These are phyloP conservation scores for Noctua pronuba DNA, from an alignment of 2,888 invertebrate species.

Conservation along the genomic window DNA sequence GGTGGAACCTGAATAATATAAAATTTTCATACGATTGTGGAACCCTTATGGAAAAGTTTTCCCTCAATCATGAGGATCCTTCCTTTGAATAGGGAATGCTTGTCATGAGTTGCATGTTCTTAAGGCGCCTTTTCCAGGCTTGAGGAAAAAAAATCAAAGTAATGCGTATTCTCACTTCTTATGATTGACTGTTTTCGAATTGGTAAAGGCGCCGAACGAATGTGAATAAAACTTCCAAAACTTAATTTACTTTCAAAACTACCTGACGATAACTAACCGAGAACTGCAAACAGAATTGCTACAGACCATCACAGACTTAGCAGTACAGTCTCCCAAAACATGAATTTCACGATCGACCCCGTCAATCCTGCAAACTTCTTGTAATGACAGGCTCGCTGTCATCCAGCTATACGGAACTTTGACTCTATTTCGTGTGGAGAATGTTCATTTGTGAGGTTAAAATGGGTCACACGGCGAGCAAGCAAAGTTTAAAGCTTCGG, in stretches of 20 bases:
- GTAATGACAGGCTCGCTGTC: constrained; percentile 51
- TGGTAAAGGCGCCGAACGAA: not conserved
- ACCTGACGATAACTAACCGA: not conserved
- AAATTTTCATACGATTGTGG: constrained; percentile 47
- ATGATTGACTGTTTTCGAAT: not conserved
- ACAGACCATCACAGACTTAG: not conserved
- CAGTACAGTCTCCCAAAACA: not conserved
- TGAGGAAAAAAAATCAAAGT: constrained; percentile 8
- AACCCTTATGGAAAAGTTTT: constrained; percentile 51
- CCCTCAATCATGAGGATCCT: constrained; percentile 34
- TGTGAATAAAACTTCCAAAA: not conserved
- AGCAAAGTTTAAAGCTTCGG: constrained; percentile 51
- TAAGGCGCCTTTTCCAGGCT: constrained; percentile 2
- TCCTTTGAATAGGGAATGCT: constrained; percentile 31
- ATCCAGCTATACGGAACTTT: constrained; percentile 39
- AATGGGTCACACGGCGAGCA: constrained; percentile 53
- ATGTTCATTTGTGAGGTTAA: constrained; percentile 60
- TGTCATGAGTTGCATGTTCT: constrained; percentile 36
- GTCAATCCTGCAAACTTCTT: constrained; percentile 50
- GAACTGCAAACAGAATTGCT: not conserved
- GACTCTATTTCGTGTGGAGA: constrained; percentile 40
- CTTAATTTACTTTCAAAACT: not conserved
- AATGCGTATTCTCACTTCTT: not conserved
- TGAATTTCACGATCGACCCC: constrained; percentile 13
- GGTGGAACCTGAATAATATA: constrained; percentile 43